Evolutionary conservation across 2,888 invertebrate species (phyloP).

Genomic region (Drosophila stalkeri): DNA sequence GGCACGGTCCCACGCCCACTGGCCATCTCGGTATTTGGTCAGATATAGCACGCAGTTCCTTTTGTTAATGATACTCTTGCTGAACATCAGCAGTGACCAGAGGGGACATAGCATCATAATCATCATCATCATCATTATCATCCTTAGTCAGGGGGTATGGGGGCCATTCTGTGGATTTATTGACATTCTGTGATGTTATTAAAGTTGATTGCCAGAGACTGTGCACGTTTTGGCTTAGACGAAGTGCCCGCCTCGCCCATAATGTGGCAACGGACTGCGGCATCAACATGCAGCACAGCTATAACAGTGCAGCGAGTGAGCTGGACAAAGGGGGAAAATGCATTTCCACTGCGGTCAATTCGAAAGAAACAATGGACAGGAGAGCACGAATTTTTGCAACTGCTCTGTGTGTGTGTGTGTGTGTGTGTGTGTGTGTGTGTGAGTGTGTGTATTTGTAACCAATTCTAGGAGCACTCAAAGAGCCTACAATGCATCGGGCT

Average conservation of each 20-base stretch:
- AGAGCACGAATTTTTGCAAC: slow-evolving; percentile 50
- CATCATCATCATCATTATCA: slow-evolving; percentile 42
- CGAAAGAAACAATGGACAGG: slow-evolving; percentile 70
- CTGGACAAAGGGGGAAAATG: background rate
- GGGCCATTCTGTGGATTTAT: slow-evolving; percentile 81
- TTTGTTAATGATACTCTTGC: slow-evolving; percentile 81
- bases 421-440: background rate
- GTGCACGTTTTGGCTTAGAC: slow-evolving; percentile 77
- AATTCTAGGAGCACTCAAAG: slow-evolving; percentile 37
- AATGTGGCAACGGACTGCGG: slow-evolving; percentile 6
- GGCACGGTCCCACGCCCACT: slow-evolving; percentile 10
- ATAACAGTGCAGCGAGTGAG: slow-evolving; percentile 2
- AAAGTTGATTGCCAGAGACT: slow-evolving; percentile 80
- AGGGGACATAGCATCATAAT: slow-evolving; percentile 23
- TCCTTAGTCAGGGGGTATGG: slow-evolving; percentile 24
- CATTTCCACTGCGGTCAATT: slow-evolving; percentile 70
- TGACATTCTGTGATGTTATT: slow-evolving; percentile 84
- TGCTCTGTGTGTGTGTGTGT: slow-evolving; percentile 10
- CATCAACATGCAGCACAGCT: slow-evolving; percentile 68
- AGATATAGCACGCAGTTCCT: slow-evolving; percentile 71
- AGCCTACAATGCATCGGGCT: slow-evolving; percentile 4
- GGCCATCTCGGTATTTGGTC: slow-evolving; percentile 49
- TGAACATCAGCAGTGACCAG: slow-evolving; percentile 48
- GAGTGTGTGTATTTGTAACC: slow-evolving; percentile 27
- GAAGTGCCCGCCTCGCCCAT: slow-evolving; percentile 50